These are phyloP conservation scores for Eubasilissa regina DNA, from an alignment of 1,140 invertebrate species.

Conservation along the genomic window DNA sequence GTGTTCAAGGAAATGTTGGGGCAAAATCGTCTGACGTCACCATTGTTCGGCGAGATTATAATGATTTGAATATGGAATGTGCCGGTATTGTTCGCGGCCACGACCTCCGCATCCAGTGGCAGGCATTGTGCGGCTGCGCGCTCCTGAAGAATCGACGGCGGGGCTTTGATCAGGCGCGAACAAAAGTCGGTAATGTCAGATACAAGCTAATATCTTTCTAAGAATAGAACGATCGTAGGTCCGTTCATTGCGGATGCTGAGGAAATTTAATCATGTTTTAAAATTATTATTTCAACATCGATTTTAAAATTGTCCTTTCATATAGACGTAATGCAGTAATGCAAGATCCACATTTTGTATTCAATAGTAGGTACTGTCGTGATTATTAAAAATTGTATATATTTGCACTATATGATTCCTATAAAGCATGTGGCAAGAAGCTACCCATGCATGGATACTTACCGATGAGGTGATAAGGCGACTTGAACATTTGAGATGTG, in stretches of 20 bases:
- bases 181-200: conserved; percentile 17
- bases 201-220: conserved; percentile 10
- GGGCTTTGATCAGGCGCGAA: conserved; percentile 22
- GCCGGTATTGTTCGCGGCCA: conserved; percentile 17
- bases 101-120: conserved; percentile 9
- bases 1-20: too few species aligned
- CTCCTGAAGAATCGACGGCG: conserved; percentile 22
- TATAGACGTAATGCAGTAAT: background rate
- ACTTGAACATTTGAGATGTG: too few species aligned
- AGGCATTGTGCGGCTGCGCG: conserved; percentile 9
- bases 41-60: background rate
- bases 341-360: too few species aligned
- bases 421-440: too few species aligned
- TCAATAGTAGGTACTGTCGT: too few species aligned
- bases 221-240: background rate
- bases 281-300: too few species aligned
- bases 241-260: too few species aligned
- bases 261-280: too few species aligned
- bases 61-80: conserved; percentile 2
- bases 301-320: too few species aligned
- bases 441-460: background rate
- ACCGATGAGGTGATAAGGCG: background rate
- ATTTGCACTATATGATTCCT: too few species aligned
- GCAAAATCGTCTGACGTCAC: background rate
- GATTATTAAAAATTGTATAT: too few species aligned